Evolutionary conservation across 2,888 invertebrate species (phyloP).

Genomic region (Bombylius discolor): DNA sequence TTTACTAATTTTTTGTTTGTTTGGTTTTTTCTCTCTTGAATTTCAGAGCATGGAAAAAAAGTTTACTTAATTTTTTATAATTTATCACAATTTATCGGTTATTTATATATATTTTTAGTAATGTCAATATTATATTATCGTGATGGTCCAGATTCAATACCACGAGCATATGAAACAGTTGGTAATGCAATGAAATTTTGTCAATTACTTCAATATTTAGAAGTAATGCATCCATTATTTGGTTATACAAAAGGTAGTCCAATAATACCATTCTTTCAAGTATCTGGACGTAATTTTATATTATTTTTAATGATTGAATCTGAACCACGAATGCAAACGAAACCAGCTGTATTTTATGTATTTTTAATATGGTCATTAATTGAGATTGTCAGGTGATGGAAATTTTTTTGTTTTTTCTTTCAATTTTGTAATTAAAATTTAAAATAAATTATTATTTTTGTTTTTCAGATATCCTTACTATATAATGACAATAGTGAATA

Average conservation of each 20-base stretch:
- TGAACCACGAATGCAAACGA: conserved; percentile 74
- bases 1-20: background rate
- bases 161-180: conserved; percentile 56
- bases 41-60: conserved; percentile 62
- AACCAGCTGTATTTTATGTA: conserved; percentile 79
- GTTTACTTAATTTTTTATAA: conserved; percentile 83
- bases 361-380: conserved; percentile 70
- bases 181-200: conserved; percentile 68
- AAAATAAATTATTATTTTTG: background rate
- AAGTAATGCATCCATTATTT: conserved; percentile 79
- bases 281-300: conserved; percentile 62
- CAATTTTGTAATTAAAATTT: no score
- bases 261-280: conserved; percentile 62
- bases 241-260: conserved; percentile 73
- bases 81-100: conserved; percentile 78
- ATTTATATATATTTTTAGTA: conserved; percentile 58
- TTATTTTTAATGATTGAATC: conserved; percentile 71
- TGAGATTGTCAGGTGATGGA: conserved; percentile 66
- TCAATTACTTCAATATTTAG: conserved; percentile 70
- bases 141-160: conserved; percentile 58
- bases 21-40: background rate
- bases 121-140: conserved; percentile 61
- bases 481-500: conserved; percentile 63
- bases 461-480: conserved; percentile 80
- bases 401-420: no score